phyloP scores from a whole-genome alignment of 2,797 vertebrate species.

The Vespertilio murinus region DNA sequence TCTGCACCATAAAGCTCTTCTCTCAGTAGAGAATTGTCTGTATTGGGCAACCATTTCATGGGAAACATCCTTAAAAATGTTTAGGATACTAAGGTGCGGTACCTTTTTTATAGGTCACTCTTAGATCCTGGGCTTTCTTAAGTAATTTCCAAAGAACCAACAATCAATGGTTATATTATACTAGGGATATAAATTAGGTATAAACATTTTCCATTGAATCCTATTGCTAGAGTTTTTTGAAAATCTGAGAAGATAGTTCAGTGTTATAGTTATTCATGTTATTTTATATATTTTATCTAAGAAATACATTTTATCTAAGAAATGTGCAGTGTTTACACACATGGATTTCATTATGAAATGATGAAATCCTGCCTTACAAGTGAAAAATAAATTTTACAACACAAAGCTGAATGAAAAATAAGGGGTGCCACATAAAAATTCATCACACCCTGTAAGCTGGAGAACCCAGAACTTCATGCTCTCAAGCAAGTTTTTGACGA shows the following conservation, averaged over 20 bases:
- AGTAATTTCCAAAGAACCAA: neutral
- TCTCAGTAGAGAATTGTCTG: neutral
- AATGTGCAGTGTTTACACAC: neutral
- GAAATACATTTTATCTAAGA: neutral
- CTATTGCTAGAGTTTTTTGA: slow-evolving; percentile 1
- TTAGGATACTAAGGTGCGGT: neutral
- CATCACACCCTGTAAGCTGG: neutral
- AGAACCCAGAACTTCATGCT: neutral
- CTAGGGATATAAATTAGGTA: neutral
- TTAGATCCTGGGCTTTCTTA: neutral
- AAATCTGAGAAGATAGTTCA: slow-evolving; percentile 21
- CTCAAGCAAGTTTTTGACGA: neutral
- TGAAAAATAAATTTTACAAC: slow-evolving; percentile 40
- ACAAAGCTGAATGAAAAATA: neutral
- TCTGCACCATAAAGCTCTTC: neutral
- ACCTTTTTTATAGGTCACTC: neutral
- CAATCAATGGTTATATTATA: neutral
- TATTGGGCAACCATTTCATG: neutral
- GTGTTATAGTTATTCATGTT: neutral
- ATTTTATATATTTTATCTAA: neutral
- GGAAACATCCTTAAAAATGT: neutral
- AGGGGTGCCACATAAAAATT: neutral
- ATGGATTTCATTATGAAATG: neutral
- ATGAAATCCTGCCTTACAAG: neutral
- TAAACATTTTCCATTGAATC: neutral